A percentile compares a stretch with the other conserved stretches of the same genome.
phyloP scores from a whole-genome alignment of 53 echinoderm and acorn worm genomes.

The Arbacia lixula region DNA sequence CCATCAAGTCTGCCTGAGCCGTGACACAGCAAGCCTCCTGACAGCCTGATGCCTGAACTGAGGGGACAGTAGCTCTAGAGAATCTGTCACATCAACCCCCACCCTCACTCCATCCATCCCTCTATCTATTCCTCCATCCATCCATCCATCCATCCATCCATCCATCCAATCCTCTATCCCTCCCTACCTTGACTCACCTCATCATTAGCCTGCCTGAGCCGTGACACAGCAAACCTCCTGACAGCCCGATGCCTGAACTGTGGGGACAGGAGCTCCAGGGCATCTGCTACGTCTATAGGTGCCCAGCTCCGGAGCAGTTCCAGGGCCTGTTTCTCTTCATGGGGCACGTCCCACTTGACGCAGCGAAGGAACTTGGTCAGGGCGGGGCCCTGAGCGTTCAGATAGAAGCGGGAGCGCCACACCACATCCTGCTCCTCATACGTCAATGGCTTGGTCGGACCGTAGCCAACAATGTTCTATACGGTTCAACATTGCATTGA shows the following conservation, averaged over 20 bases:
- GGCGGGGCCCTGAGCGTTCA: conserved; percentile 94
- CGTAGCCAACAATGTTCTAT: conserved; percentile 93
- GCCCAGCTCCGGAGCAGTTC: conserved; percentile 87
- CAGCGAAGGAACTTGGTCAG: conserved; percentile 98
- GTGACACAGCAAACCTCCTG: conserved; percentile 88
- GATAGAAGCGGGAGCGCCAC: conserved; percentile 93
- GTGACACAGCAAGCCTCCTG: conserved; percentile 79
- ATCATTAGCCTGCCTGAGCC: conserved; percentile 92
- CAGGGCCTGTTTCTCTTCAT: conserved; percentile 92
- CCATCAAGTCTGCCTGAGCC: too few relatives aligned
- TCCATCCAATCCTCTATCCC: background rate
- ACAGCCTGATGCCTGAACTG: conserved; percentile 86
- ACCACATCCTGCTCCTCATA: conserved; percentile 93
- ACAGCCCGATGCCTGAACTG: conserved; percentile 93
- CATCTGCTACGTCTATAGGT: conserved; percentile 96
- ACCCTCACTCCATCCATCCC: background rate
- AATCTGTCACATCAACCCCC: conserved; percentile 61
- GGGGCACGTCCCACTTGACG: conserved; percentile 95
- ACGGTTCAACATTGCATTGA: too few relatives aligned
- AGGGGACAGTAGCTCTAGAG: conserved; percentile 86
- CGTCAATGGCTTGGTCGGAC: conserved; percentile 84
- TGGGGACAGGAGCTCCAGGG: conserved; percentile 95
- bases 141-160: background rate
- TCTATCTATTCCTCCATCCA: background rate
- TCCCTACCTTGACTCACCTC: conserved; percentile 65